These are phyloP conservation scores for Cydia fagiglandana DNA, from an alignment of 1,140 invertebrate species.

Conservation along the genomic window DNA sequence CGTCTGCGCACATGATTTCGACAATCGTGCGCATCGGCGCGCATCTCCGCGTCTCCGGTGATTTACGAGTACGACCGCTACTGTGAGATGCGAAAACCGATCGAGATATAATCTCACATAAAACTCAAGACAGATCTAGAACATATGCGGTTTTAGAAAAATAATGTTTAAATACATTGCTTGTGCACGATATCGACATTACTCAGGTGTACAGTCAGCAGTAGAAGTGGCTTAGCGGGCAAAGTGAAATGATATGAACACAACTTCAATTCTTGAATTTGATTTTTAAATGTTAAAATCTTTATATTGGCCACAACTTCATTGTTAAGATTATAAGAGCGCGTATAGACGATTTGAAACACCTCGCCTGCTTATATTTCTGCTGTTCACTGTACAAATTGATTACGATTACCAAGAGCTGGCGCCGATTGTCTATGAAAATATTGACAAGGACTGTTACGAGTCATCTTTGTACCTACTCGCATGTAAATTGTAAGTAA, in stretches of 20 bases:
- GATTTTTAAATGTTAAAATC: too few species aligned
- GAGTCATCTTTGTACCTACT: not conserved
- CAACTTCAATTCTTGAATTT: too few species aligned
- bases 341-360: not conserved
- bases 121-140: not conserved
- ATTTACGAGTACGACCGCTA: conserved; percentile 44
- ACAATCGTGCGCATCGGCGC: conserved; percentile 40
- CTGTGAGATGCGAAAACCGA: not conserved
- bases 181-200: too few species aligned
- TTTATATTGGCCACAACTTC: too few species aligned
- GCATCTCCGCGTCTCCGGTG: conserved; percentile 46
- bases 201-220: too few species aligned
- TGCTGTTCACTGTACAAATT: too few species aligned
- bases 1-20: conserved; percentile 38
- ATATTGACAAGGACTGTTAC: not conserved
- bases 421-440: not conserved
- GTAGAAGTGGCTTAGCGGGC: too few species aligned
- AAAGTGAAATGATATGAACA: too few species aligned
- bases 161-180: too few species aligned
- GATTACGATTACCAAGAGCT: too few species aligned
- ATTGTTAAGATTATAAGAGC: too few species aligned
- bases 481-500: not conserved
- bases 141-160: not conserved
- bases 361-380: too few species aligned
- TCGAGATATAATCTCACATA: not conserved